Evolutionary conservation across 2,888 invertebrate species (phyloP), one percentile per base, ranked within the genome.

Genomic region (Spilosoma lubricipeda): DNA sequence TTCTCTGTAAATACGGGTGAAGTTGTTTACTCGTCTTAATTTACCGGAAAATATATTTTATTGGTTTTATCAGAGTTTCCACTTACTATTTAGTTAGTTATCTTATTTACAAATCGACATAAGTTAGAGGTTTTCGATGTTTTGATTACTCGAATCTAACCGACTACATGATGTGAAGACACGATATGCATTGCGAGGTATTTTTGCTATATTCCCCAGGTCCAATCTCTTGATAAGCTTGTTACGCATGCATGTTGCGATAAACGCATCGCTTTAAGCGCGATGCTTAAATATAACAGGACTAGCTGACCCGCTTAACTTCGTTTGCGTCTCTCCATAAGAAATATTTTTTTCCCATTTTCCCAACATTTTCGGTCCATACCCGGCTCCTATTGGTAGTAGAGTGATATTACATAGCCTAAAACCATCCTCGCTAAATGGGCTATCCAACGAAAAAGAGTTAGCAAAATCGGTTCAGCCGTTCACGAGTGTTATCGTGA

Each of bases 1-100:
- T 83, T 80, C 83, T 82, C 83, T 81, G 84, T 85, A 85, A 80
- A 85, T 82, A 82, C 80, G 73, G 74, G 77, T 74, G 82, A 86
- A 85, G 78, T 87, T 81, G 71, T 73, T 68, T 75, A 67, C 70
- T 72, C 73, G 63, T 80, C 77, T 73, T 77, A 79, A 59, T 66
- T 79, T 80, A 65, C 66, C 71, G 67, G 23, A 78, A 73, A 81
- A 76, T 75, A 80, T 74, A 72, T 72, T 56, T 39, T 52, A 52
- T 77, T 75, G 70, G 74, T 75, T 72, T 64, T 67, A 76, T n/a
- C 56, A 13, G n/a, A 11, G 27, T 56, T 56, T 27, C 3, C 4
- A 13, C n/a, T 56, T 27, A 59, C 11, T 13, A 3, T 59, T 59
- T 27, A 59, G 4, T 59, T n/a, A n/a, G 27, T 27, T 59, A 5